Conservation (phyloP, 1,140 invertebrate species). For the Sycobia sp. region DNA sequence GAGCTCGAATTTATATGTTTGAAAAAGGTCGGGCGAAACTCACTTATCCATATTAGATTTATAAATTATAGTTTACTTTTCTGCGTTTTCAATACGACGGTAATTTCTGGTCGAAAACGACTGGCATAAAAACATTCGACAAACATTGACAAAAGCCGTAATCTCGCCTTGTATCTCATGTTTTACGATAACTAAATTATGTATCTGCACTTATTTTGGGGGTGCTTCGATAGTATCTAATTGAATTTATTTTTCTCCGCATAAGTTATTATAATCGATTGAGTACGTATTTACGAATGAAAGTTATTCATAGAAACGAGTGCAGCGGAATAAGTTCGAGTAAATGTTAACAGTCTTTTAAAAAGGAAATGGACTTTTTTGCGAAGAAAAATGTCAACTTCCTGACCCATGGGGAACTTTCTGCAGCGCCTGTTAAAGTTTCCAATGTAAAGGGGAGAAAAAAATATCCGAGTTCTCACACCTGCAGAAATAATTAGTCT, state of each 20-base stretch:
- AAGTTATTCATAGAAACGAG: not conserved
- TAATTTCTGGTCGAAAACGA: no score
- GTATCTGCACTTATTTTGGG: not conserved
- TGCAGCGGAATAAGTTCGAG: not conserved
- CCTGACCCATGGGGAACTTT: constrained; percentile 1
- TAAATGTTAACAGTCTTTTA: not conserved
- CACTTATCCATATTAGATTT: no score
- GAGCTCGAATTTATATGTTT: no score
- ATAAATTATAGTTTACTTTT: no score
- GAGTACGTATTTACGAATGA: not conserved
- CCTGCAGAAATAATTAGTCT: constrained; percentile 12
- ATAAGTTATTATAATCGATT: not conserved
- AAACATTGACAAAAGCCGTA: no score
- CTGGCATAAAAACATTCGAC: no score
- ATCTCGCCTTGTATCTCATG: no score
- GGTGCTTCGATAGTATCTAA: not conserved
- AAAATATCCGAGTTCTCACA: no score
- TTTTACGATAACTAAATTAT: no score
- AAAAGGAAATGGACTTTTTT: not conserved
- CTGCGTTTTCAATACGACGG: no score
- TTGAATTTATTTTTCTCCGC: not conserved
- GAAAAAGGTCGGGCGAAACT: no score
- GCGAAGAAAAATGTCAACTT: constrained; percentile 4
- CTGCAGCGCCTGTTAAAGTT: not conserved
- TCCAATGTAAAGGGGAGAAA: not conserved